Evolutionary conservation across 2,113 vertebrate species (phyloP), one percentile per base, ranked within the genome.

Genomic region (Hemibagrus wyckioides): DNA sequence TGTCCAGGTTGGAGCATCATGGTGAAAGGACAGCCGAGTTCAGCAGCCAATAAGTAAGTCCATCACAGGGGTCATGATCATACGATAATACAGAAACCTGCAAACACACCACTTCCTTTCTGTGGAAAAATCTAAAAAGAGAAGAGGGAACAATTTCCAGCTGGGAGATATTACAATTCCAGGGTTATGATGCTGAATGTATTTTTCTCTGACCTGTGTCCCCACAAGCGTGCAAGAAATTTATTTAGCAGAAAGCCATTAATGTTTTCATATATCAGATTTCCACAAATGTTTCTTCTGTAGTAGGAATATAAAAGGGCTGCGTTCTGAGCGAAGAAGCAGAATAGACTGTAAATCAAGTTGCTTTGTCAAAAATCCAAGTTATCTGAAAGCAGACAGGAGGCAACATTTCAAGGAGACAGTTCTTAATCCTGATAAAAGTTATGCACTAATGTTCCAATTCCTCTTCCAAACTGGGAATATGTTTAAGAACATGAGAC

Each of bases 1-100:
- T 95, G 93, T 89, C 96, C 95, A 0, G 95, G 96, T 85, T 96
- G 96, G 96, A 96, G 93, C 73, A 0, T 96, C 80, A 90, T 93
- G 28, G 90, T 96, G 56, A 95, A 94, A 92, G 96, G 95, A 0
- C 92, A 96, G 77, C 89, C 92, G 0, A 92, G 92, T 1, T 93
- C 94, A 56, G 86, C 89, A 0, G 93, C 93, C 0, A 94, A 93
- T 90, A 94, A 90, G 95, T 95, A 94, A 95, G 95, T 90, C 23
- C 0, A 23, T 21, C 30, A 36, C 15, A 73, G 15, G 30, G 23
- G 44, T 50, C 33, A 33, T 86, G 48, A 80, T 10, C 44, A 44
- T 13, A n/a, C 19, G 39, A 44, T 28, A 28, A 33, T 30, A 48
- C 5, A 5, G 30, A 75, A 11, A 75, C 28, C 23, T 30, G 14